phyloP scores from a whole-genome alignment of 2,797 vertebrate species.

The Argya squamiceps region DNA sequence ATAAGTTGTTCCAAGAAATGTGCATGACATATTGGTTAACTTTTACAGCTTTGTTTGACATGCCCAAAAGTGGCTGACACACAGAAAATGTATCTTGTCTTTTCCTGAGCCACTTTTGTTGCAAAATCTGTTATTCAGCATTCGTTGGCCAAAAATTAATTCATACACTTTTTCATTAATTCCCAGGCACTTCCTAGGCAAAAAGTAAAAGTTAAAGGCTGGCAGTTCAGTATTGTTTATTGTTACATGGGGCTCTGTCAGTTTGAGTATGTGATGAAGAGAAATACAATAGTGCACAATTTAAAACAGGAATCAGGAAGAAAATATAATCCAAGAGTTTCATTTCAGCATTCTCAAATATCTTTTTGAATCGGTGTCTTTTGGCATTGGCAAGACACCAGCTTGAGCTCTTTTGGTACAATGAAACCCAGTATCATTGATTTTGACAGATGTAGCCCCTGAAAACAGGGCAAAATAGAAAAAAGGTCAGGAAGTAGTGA shows the following conservation, averaged over 20 bases:
- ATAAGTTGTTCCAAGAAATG: not conserved
- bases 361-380: not conserved
- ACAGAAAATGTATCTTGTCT: not conserved
- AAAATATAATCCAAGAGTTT: not conserved
- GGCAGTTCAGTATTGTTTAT: not conserved
- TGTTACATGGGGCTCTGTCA: not conserved
- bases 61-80: not conserved
- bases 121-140: slow-evolving; percentile 2
- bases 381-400: not conserved
- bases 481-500: not conserved
- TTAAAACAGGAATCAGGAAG: not conserved
- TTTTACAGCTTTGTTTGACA: not conserved
- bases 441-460: not conserved
- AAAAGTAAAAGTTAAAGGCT: slow-evolving; percentile 3
- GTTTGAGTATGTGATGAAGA: not conserved
- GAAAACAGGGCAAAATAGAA: not conserved
- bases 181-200: not conserved
- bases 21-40: not conserved
- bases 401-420: not conserved
- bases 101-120: not conserved
- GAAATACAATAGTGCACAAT: not conserved
- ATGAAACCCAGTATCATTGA: not conserved
- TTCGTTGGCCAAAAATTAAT: not conserved
- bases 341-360: not conserved
- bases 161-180: not conserved